A percentile compares a stretch with the other conserved stretches of the same genome.
Conservation (phyloP, 2,797 vertebrate genomes). For the Acanthiza pusilla region DNA sequence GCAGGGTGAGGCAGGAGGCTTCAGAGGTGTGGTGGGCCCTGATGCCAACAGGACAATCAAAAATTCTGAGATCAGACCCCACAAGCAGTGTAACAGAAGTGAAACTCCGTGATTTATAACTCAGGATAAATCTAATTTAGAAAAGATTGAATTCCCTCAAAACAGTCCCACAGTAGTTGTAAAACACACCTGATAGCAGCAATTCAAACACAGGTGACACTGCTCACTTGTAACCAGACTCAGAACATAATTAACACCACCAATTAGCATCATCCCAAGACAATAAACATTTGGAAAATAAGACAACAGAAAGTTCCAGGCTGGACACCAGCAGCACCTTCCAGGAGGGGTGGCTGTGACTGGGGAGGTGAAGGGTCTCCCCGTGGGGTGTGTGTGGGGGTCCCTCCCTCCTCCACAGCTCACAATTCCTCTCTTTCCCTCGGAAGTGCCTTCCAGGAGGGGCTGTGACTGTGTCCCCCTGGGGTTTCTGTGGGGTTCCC, state of each 20-base stretch:
- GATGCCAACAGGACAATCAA: background rate
- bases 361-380: too few species aligned
- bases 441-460: too few species aligned
- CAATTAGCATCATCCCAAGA: background rate
- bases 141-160: fast-evolving
- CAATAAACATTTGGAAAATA: background rate
- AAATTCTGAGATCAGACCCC: background rate
- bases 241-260: fast-evolving
- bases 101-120: fast-evolving
- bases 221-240: fast-evolving
- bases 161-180: fast-evolving
- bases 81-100: fast-evolving
- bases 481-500: too few species aligned
- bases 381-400: too few species aligned
- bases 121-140: background rate
- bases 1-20: background rate
- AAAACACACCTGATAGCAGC: background rate
- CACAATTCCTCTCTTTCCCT: too few species aligned
- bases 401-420: too few species aligned
- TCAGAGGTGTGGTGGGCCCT: fast-evolving
- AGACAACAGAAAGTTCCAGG: background rate
- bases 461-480: too few species aligned
- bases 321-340: background rate
- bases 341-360: too few species aligned
- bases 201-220: background rate